Evolutionary conservation across 2,797 vertebrate genomes (phyloP), one percentile per base, ranked within the genome.

Genomic region (Hyperoplus immaculatus): DNA sequence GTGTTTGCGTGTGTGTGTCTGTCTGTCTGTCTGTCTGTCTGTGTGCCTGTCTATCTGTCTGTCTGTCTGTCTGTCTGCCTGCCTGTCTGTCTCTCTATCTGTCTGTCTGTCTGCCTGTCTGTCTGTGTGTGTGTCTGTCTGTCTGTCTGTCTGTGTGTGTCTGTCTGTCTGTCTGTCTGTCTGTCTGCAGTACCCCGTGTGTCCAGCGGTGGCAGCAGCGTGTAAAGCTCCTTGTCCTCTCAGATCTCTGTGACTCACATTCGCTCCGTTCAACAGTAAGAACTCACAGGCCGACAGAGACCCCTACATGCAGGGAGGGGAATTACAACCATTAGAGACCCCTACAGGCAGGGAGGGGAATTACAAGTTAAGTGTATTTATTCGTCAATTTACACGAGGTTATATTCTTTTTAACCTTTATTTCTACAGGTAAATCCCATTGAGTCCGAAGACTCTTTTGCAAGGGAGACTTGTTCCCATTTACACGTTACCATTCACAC

Each of bases 241-340:
- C 63, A 85, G 92, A 88, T 96, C 95, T 68, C 95, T 55, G 82
- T 92, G 87, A 84, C 95, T 96, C 21, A 95, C 81, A 6, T 94
- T 95, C 0, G 95, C 93, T 0, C 95, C 93, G 13, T 96, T 96
- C 85, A 89, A 93, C 77, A 95, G 85, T 80, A 95, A 87, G 68
- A 94, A 95, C 89, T 96, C 94, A 1, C 94, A 96, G 3, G 94
- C 94, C 55, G 80, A 45, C 75, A 96, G 91, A 0, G 94, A 95
- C 43, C 92, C 95, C 95, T 96, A 71, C 57, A 82, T 75, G 43
- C 11, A 1, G 16, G 2, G 47, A 4, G 1, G 2, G 47, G 10
- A 49, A 12, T 12, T 16, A 51, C 36, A 47, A 41, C n/a, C 8
- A 5, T 3, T 47, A 21, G 43, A 61, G 18, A 10, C 42, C 38